A percentile compares a stretch with the other conserved stretches of the same genome.
These are phyloP conservation scores for Adelosebastes latens DNA, from an alignment of 2,797 vertebrate species.

Conservation along the genomic window DNA sequence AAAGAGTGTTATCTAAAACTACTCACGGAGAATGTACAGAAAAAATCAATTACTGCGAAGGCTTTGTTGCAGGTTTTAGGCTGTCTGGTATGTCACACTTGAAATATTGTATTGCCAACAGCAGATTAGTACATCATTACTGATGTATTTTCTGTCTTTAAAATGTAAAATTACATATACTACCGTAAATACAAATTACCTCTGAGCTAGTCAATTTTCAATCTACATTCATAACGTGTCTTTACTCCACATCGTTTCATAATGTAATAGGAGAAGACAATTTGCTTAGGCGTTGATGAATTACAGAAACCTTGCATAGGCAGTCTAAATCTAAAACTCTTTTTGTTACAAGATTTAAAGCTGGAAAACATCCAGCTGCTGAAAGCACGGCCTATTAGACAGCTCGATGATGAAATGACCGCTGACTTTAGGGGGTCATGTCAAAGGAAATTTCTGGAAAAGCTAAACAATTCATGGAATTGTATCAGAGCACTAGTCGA, in stretches of 20 bases:
- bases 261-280: background rate
- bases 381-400: background rate
- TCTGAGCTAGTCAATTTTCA: background rate
- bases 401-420: background rate
- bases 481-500: background rate
- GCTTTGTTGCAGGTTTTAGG: conserved; percentile 65
- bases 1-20: conserved; percentile 76
- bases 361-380: background rate
- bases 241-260: background rate
- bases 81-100: conserved; percentile 61
- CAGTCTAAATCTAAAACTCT: background rate
- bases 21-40: conserved; percentile 63
- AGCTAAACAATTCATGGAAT: background rate
- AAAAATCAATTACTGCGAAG: conserved; percentile 62
- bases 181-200: conserved; percentile 22
- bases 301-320: background rate
- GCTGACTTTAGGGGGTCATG: background rate
- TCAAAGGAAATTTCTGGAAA: background rate
- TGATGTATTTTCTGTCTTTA: conserved; percentile 38
- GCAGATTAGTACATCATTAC: conserved; percentile 44
- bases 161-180: conserved; percentile 33
- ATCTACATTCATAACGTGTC: background rate
- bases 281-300: background rate
- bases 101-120: conserved; percentile 53
- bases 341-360: background rate